Percentiles rank a stretch among this genome's conserved stretches.
Conservation (phyloP, 2,113 vertebrate species). For the Phasianus colchicus region DNA sequence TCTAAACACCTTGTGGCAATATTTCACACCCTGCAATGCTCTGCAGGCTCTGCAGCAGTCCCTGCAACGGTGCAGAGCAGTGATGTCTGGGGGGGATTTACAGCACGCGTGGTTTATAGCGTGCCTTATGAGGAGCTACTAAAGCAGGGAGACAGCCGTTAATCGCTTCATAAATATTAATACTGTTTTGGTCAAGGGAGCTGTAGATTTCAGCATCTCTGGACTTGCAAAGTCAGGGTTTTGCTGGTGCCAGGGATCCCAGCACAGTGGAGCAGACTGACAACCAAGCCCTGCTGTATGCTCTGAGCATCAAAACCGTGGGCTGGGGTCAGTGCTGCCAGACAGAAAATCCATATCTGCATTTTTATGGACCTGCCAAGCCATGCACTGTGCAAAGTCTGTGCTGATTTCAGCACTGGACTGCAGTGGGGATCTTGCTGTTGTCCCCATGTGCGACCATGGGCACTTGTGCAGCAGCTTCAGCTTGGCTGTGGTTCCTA, state of each 20-base stretch:
- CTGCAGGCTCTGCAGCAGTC: background rate
- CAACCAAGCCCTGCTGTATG: background rate
- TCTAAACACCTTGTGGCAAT: background rate
- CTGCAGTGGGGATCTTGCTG: background rate
- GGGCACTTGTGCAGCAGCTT: background rate
- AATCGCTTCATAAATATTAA: conserved; percentile 44
- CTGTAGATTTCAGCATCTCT: background rate
- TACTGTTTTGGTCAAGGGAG: background rate
- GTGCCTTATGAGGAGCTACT: background rate
- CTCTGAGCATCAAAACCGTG: accelerated
- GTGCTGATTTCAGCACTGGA: background rate
- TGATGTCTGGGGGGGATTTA: background rate
- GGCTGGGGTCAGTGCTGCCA: background rate
- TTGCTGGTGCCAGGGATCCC: background rate
- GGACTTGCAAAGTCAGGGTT: background rate
- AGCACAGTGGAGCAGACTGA: background rate
- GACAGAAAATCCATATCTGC: background rate
- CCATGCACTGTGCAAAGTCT: too few relatives aligned
- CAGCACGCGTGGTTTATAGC: background rate
- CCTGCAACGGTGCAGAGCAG: background rate
- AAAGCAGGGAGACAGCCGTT: background rate
- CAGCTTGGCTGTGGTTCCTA: background rate
- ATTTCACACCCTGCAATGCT: accelerated
- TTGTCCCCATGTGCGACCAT: background rate
- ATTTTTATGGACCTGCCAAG: background rate